Evolutionary conservation across 2,888 invertebrate genomes (phyloP), one percentile per base, ranked within the genome.

Genomic region (Erebia ligea): DNA sequence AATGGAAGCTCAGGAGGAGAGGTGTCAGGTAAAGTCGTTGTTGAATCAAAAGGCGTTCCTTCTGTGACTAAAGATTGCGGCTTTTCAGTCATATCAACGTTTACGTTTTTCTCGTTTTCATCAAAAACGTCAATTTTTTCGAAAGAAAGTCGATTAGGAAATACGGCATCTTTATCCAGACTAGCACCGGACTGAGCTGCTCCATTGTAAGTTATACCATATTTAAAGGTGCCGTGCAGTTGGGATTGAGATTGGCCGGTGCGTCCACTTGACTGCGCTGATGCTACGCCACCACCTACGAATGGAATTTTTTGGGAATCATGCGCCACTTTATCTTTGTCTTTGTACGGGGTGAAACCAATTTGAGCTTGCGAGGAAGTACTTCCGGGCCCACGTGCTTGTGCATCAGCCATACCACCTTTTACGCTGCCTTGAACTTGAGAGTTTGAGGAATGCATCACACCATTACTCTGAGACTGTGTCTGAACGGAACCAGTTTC

Each of bases 331-430:
- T 94, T 93, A 62, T 95, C 95, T 71, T 94, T 94, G 69, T 95
- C 95, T 79, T 95, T 94, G 77, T 95, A 95, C 0, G 97, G 97
- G 67, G 96, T 95, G 82, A 98, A 97, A 1, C 97, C 97, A 73
- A 98, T 97, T 89, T 98, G 97, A 3, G 98, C 97, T 90, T 98
- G 97, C 48, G 97, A 97, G 0, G 97, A 97, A 1, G 97, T 97
- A 79, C 96, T 96, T 5, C 97, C 97, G 2, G 96, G 96, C 0
- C 97, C 97, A 80, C 95, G 96, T 0, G 97, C 96, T 91, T 97
- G 97, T 0, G 97, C 97, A 84, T 97, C 97, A 1, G 97, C 97
- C 93, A 97, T 94, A 5, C 97, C 97, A 19, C 98, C 97, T 86
- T 96, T 96, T 45, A 95, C 94, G 75, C 96, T 96, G 3, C 97